Evolutionary conservation across 2,113 vertebrate genomes (phyloP).

Genomic region (Cavia porcellus): DNA sequence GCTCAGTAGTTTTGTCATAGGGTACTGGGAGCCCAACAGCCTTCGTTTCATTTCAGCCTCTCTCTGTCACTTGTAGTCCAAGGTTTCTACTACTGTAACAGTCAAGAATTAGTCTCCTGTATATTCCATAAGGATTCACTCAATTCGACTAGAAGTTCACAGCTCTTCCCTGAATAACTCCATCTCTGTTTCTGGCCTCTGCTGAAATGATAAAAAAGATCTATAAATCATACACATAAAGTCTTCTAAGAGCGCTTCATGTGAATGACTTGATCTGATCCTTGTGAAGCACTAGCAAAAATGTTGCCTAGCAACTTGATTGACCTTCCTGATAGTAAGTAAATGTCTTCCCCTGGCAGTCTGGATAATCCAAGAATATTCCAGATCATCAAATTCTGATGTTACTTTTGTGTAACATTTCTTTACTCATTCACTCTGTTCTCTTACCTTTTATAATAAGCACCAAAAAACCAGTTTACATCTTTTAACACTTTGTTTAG

Average conservation of each 20-base stretch:
- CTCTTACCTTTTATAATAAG: slow-evolving; percentile 13
- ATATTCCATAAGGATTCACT: neutral
- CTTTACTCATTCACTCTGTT: neutral
- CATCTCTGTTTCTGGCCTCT: neutral
- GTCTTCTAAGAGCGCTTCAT: neutral
- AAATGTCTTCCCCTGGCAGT: neutral
- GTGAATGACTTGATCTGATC: neutral
- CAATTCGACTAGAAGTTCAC: neutral
- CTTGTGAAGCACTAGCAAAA: neutral
- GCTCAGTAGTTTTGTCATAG: neutral
- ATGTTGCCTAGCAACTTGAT: neutral
- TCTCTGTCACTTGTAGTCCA: neutral
- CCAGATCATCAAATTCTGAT: neutral
- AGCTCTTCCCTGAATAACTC: neutral
- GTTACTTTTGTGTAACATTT: neutral
- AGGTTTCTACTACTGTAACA: neutral
- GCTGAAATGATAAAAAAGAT: neutral
- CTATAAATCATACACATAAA: neutral
- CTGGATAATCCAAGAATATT: neutral
- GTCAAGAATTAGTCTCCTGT: neutral
- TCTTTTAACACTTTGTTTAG: neutral
- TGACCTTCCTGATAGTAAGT: neutral
- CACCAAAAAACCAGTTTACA: neutral
- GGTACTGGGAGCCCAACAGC: neutral
- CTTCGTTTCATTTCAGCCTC: neutral